These are phyloP conservation scores for Cyphomyrus discorhynchus DNA, from an alignment of 2,113 vertebrate genomes.

Conservation along the genomic window DNA sequence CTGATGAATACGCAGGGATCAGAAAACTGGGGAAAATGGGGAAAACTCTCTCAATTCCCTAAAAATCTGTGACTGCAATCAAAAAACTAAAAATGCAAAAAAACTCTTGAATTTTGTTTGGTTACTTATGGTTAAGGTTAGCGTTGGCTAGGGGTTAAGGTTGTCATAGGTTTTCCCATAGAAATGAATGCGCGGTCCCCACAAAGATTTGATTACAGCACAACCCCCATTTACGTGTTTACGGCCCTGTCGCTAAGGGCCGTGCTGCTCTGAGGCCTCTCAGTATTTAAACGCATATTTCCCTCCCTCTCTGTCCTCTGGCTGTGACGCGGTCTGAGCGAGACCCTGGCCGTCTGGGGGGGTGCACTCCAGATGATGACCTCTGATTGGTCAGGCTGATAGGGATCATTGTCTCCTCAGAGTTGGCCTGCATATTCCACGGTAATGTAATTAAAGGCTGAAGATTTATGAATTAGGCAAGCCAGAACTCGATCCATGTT, in stretches of 20 bases:
- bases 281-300: conserved; percentile 52
- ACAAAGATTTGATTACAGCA: neutral
- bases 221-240: neutral
- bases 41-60: too few relatives aligned
- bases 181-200: too few relatives aligned
- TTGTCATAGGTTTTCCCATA: too few relatives aligned
- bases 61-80: too few relatives aligned
- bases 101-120: too few relatives aligned
- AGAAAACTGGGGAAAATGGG: too few relatives aligned
- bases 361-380: conserved; percentile 76
- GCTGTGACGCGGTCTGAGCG: conserved; percentile 36
- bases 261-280: conserved; percentile 38
- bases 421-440: conserved; percentile 73
- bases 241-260: conserved; percentile 37
- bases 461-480: conserved; percentile 90
- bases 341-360: conserved; percentile 56
- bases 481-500: conserved; percentile 94
- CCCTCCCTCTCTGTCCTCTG: conserved; percentile 25
- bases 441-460: conserved; percentile 92
- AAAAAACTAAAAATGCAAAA: too few relatives aligned
- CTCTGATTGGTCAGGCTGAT: conserved; percentile 75
- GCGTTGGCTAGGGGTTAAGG: too few relatives aligned
- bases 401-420: conserved; percentile 83
- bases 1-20: too few relatives aligned
- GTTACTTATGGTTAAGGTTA: too few relatives aligned